Base-by-base conservation (phyloP, 2,888 invertebrate species). In the Xylota segnis region DNA sequence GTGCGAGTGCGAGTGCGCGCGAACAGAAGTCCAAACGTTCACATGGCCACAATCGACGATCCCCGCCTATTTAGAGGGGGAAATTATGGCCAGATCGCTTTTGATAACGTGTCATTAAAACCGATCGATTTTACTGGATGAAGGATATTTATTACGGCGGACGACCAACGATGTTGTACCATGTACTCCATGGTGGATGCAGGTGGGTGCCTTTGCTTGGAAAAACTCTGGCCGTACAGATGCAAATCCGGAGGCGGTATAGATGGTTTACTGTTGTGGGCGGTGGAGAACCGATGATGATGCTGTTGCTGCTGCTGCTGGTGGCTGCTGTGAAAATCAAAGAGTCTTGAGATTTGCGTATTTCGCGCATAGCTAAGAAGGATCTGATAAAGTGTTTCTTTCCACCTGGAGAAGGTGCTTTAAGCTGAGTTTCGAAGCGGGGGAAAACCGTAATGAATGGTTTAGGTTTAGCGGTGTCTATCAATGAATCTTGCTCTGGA, bases 21-120 rank as follows among this genome's bases (percentile, higher is more conserved):
- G 45, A 82, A 86, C 86, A 86, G 86, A 82, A 86, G 86, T 86
- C 86, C 71, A 82, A 82, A 76, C 76, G 86, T 77, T 86, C 86
- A 68, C 82, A 86, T 82, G 61, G 86, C 68, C 61, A 61, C 54
- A 72, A 72, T 66, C 47, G 54, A 75, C 10, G 54, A 63, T 76
- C 76, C 76, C 82, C 86, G 72, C 86, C 82, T 86, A 76, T 82
- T 86, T 86, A 76, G 82, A 84, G 82, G 86, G 87, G 81, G 88
- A 89, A 89, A 89, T 88, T 89, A 88, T 89, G 89, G 89, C 89
- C 88, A 89, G 89, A 89, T 89, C 89, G 89, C 86, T 88, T 89
- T 89, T 89, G 88, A 89, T 89, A 89, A 89, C 88, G 87, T 88
- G 89, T 89, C 89, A 89, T 89, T 88, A 89, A 89, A 89, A 88